Evolutionary conservation across 2,113 vertebrate genomes (phyloP).

Genomic region (Pelecanus crispus): DNA sequence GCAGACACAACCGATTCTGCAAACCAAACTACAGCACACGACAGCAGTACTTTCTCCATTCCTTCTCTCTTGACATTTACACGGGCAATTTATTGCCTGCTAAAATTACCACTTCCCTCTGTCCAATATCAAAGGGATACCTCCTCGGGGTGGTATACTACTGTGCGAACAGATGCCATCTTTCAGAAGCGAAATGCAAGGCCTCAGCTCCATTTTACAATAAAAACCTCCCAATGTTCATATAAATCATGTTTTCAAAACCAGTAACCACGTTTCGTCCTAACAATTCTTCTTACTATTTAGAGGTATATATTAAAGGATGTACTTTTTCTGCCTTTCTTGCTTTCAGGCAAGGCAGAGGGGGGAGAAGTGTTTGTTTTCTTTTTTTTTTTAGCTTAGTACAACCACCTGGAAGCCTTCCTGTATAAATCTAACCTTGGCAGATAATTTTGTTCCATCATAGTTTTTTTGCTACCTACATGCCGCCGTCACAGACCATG

Average conservation of each 20-base stretch:
- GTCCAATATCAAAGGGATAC: not conserved
- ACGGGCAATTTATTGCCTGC: constrained; percentile 32
- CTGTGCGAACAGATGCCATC: constrained; percentile 37
- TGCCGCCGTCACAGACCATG: not conserved
- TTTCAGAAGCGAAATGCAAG: not conserved
- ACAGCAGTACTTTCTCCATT: not conserved
- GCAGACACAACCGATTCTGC: not conserved
- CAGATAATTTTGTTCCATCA: not conserved
- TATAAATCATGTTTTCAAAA: not conserved
- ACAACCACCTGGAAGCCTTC: not conserved
- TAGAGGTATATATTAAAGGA: not conserved
- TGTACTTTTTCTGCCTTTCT: not conserved
- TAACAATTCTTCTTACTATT: not conserved
- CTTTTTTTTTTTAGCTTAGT: not conserved
- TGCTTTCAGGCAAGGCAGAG: not conserved
- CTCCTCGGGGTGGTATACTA: not conserved
- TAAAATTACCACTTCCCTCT: constrained; percentile 23
- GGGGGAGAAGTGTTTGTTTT: accelerated
- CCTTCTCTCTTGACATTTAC: constrained; percentile 36
- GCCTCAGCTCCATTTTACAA: not conserved
- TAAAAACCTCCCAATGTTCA: not conserved
- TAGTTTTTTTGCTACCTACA: not conserved
- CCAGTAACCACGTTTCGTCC: accelerated
- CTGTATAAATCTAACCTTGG: not conserved
- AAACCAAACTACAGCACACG: not conserved